Evolutionary conservation across 1,140 invertebrate species (phyloP), one percentile per base, ranked within the genome.

Genomic region (Drosophila bifasciata): DNA sequence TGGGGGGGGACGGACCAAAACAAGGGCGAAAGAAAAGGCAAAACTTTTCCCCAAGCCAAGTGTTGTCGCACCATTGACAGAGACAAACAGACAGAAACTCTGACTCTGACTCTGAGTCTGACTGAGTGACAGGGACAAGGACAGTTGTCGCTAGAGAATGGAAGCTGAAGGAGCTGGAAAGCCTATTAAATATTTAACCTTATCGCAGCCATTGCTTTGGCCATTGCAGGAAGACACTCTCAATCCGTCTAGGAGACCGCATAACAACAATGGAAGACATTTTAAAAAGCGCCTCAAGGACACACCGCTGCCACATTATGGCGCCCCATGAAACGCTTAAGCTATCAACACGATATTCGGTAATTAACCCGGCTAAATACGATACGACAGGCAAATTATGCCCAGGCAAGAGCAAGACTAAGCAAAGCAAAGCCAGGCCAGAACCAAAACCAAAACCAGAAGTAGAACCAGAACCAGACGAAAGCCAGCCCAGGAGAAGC

Each of bases 311-410:
- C 50, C 73, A 64, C 80, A 77, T 81, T 75, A 86, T 69, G 74
- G 62, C 41, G 59, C 56, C 66, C 50, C 84, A 66, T 88, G 83
- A 89, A 88, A 83, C 83, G 83, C 81, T 86, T 88, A 86, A 81
- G 81, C 77, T 74, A 86, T 88, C 83, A 88, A 83, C 83, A 88
- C 83, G 76, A 88, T 88, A 80, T 88, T 79, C 52, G 75, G 78
- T 89, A 88, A 88, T 88, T 88, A 88, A 88, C 84, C 77, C 75
- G 61, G 67, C 83, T 88, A 88, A 88, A 88, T 88, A 68, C 77
- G 68, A 74, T 63, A 74, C 79, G 66, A 75, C 76, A 25, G 56
- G 59, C 58, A 80, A 86, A 85, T 85, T 74, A 80, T 86, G 81
- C 74, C 51, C 9, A 36, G 32, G 11, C 11, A 1, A 13, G 23